Percentiles rank a stretch among this genome's conserved stretches.
phyloP scores from a whole-genome alignment of 2,888 invertebrate genomes.

The Tholera decimalis region DNA sequence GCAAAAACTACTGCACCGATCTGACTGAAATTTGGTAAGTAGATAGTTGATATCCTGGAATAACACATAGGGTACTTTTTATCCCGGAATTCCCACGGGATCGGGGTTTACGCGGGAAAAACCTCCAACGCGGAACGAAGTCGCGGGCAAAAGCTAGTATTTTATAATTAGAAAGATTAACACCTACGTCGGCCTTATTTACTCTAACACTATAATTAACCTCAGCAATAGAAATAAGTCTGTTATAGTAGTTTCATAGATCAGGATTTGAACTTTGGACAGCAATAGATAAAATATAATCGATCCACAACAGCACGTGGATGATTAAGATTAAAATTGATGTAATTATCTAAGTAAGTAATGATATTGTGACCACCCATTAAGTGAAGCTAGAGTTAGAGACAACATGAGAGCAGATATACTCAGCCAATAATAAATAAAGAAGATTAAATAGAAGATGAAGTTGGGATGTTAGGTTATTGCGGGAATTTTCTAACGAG shows the following conservation, averaged over 20 bases:
- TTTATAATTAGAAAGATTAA: no score
- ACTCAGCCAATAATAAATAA: background rate
- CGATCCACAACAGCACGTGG: conserved; percentile 2
- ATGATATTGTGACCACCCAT: conserved; percentile 3
- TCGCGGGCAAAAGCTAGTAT: no score
- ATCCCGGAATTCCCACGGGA: no score
- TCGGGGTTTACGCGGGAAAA: no score
- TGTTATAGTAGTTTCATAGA: conserved; percentile 13
- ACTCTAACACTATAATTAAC: conserved; percentile 36
- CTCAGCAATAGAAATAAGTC: conserved; percentile 7
- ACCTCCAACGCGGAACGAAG: no score
- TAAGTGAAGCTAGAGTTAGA: background rate
- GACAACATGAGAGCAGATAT: background rate
- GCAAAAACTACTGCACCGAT: no score
- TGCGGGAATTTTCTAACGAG: no score
- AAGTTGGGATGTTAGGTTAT: background rate
- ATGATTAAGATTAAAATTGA: conserved; percentile 19
- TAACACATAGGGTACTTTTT: no score
- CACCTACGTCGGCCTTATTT: background rate
- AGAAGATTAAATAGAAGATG: no score
- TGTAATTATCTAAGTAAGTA: background rate
- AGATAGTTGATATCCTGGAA: no score
- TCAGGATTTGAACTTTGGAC: conserved; percentile 43
- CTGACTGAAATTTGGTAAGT: no score
- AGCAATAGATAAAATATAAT: conserved; percentile 25